phyloP scores from a whole-genome alignment of 37 sponge, comb jelly and placozoan species.

The Oscarella lobularis region DNA sequence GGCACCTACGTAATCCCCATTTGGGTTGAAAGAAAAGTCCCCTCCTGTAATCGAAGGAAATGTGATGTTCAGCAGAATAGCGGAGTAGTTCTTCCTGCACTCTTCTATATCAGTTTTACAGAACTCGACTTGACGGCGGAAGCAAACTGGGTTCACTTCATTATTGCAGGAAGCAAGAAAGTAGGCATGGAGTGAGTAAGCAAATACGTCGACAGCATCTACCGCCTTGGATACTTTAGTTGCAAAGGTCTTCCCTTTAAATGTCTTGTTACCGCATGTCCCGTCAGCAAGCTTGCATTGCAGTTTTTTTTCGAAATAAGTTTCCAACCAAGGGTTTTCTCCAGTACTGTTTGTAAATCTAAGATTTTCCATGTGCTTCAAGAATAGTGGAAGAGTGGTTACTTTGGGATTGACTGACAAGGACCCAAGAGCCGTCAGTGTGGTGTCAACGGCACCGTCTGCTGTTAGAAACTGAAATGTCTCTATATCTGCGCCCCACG shows the following conservation, averaged over 20 bases:
- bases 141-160: too few species aligned
- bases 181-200: conserved; percentile 50
- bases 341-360: conserved; percentile 38
- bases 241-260: conserved; percentile 30
- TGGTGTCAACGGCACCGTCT: too few species aligned
- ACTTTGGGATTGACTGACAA: conserved; percentile 19
- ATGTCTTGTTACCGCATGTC: too few species aligned
- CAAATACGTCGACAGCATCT: conserved; percentile 69
- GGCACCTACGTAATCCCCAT: conserved; percentile 28
- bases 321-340: conserved; percentile 55
- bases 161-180: conserved; percentile 29
- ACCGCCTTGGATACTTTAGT: conserved; percentile 45
- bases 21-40: conserved; percentile 37
- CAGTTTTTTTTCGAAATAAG: conserved; percentile 51
- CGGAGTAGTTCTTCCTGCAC: not conserved
- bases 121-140: too few species aligned
- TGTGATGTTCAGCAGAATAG: conserved; percentile 19
- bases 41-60: conserved; percentile 26
- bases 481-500: conserved; percentile 36
- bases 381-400: conserved; percentile 7
- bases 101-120: not conserved
- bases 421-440: conserved; percentile 7
- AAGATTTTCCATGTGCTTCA: conserved; percentile 43
- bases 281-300: too few species aligned
- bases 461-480: too few species aligned